These are phyloP conservation scores for Egretta garzetta DNA, from an alignment of 2,113 vertebrate species.

Conservation along the genomic window DNA sequence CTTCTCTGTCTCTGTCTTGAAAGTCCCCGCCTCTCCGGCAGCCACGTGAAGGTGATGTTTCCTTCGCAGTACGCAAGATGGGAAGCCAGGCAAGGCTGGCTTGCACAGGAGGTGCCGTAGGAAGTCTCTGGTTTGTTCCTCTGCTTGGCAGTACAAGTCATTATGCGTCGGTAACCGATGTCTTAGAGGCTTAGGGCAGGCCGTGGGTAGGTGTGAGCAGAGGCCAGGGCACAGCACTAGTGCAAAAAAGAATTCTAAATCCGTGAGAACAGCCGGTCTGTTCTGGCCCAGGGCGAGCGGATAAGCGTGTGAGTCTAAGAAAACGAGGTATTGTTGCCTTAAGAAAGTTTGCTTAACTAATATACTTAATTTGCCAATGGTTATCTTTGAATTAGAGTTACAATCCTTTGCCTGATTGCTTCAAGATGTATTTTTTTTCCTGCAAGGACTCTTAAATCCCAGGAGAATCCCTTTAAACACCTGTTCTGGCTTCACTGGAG, in stretches of 20 bases:
- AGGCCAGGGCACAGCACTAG: neutral
- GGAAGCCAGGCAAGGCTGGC: too few species aligned
- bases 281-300: neutral
- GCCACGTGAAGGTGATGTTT: neutral
- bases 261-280: neutral
- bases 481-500: constrained; percentile 13
- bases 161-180: neutral
- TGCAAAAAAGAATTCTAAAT: neutral
- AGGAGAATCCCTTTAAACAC: constrained; percentile 27
- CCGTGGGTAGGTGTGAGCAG: neutral
- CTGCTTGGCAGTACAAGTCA: neutral
- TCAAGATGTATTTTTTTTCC: constrained; percentile 49
- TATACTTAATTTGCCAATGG: constrained; percentile 14
- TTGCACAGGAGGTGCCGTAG: neutral
- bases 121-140: too few species aligned
- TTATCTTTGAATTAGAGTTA: constrained; percentile 57
- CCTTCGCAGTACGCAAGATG: neutral
- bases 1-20: neutral
- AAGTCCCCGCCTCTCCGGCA: neutral
- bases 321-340: neutral
- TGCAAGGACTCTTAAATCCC: constrained; percentile 34
- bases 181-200: neutral
- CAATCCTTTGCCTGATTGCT: constrained; percentile 51
- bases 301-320: neutral
- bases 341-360: constrained; percentile 49